Base-by-base conservation (phyloP, 2,888 invertebrate genomes). In the Drosophila nr. medialis region DNA sequence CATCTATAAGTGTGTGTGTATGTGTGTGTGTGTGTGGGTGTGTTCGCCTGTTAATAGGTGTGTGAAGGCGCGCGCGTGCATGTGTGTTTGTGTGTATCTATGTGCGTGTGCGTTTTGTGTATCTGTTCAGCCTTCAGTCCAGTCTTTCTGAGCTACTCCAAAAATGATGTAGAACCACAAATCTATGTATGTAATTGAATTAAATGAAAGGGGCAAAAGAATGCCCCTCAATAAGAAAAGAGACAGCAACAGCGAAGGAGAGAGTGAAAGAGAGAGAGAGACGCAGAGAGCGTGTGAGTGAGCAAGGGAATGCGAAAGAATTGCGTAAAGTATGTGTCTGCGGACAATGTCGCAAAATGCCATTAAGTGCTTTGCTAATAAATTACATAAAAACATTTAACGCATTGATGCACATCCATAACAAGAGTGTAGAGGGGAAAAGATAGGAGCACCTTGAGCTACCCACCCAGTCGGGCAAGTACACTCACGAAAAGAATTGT, bases 311-410 rank as follows among this genome's bases (percentile, higher is more conserved):
- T 40, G 51, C 34, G 24, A 56, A 63, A 70, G 72, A 83, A 85
- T 87, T 83, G 87, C 87, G 84, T 87, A 86, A 86, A 86, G 71
- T 77, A 59, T 67, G 49, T 55, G 64, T n/a, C 50, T 62, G 56
- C 70, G 62, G 56, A 70, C 38, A 63, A 68, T 73, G 54, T 36
- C 36, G 24, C 36, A 11, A 76, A 81, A 75, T 80, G 81, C 73
- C 83, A 83, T 83, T 83, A 83, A 80, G 83, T 81, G 72, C 80
- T 76, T 75, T 80, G 75, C 75, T 76, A 83, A 81, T 27, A 11
- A 54, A 85, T 86, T 86, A 85, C 74, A 85, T 81, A 87, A 85
- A 86, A 83, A 56, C 81, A 72, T 81, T 83, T 65, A 86, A 73
- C 66, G 75, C 77, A 72, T 70, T 65, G 48, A 51, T 58, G 67